Evolutionary conservation across 2,113 vertebrate genomes (phyloP), one percentile per base, ranked within the genome.

Genomic region (Ramphastos sulfuratus): DNA sequence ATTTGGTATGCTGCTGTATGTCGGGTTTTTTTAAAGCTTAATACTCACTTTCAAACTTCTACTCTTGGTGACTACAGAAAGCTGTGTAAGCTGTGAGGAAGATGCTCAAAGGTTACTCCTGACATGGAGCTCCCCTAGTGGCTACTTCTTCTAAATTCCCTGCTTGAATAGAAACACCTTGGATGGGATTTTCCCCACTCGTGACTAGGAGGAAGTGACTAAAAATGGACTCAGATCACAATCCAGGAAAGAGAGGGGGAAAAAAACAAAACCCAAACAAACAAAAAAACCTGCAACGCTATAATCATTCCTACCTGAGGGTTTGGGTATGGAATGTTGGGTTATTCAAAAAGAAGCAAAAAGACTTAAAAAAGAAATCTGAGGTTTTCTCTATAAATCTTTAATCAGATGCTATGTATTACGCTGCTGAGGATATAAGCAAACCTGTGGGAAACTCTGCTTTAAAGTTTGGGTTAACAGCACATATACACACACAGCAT

Each of bases 71-170:
- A 33, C 27, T 30, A 65, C 61, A 72, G 72, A 23, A 77, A 91
- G 30, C 58, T 28, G 27, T 8, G 56, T 19, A 64, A 92, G 0
- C 37, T 17, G 56, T 12, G 39, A 58, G 66, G 73, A 94, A 84
- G 76, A 79, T 93, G 85, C 87, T 93, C 17, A 4, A 61, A 75
- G 64, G 70, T 74, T 94, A 69, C 82, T 96, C 66, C 66, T 88
- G 63, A 78, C 73, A 31, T 55, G 19, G 82, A 95, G 91, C 95
- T 86, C 91, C 96, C 94, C 92, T 94, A 94, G 96, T 3, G 92
- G 93, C 73, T 93, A 85, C 69, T 94, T 90, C 28, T 64, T 77
- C 69, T 48, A 20, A 54, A 28, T 15, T 13, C 23, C 35, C 73
- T 13, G 11, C 2, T 0, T 19, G 55, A 60, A 20, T 4, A 67